Percentiles rank a stretch among this genome's conserved stretches.
Conservation (phyloP, 2,888 invertebrate species). For the Hirtodrosophila confusa region DNA sequence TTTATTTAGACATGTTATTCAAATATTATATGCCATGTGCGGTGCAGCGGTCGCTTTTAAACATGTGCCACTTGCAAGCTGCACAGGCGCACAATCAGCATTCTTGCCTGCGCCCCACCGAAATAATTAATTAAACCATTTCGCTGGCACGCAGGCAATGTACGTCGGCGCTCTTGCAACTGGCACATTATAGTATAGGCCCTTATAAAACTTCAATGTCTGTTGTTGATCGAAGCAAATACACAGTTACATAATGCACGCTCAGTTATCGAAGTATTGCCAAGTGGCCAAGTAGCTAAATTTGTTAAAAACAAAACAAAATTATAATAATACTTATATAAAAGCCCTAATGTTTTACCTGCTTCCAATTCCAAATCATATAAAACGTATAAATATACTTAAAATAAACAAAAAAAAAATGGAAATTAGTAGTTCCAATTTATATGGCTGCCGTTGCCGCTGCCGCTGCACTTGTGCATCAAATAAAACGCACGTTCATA, state of each 20-base stretch:
- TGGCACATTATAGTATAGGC: constrained; percentile 49
- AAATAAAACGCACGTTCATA: constrained; percentile 55
- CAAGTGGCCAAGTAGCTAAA: constrained; percentile 74
- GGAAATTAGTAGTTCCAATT: constrained; percentile 74
- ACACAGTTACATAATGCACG: constrained; percentile 52
- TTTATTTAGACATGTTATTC: constrained; percentile 44
- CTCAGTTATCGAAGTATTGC: constrained; percentile 67
- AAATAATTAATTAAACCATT: constrained; percentile 68
- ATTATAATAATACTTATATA: constrained; percentile 7
- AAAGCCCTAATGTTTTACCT: constrained; percentile 49
- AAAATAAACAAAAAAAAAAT: constrained; percentile 59
- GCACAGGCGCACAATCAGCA: constrained; percentile 70
- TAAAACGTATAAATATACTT: constrained; percentile 35
- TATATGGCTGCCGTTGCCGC: constrained; percentile 32
- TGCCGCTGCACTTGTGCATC: constrained; percentile 32
- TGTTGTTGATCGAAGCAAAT: constrained; percentile 61
- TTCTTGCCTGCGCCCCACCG: constrained; percentile 71
- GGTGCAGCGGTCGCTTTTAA: constrained; percentile 25
- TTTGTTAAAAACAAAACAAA: constrained; percentile 47
- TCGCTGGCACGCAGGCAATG: constrained; percentile 66
- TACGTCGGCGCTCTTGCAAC: constrained; percentile 50
- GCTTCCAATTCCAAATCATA: constrained; percentile 67
- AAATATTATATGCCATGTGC: constrained; percentile 39
- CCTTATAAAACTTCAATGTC: constrained; percentile 42
- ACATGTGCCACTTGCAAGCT: constrained; percentile 52